Conservation (phyloP, 1,140 invertebrate species). For the Drosophila tsacasi region DNA sequence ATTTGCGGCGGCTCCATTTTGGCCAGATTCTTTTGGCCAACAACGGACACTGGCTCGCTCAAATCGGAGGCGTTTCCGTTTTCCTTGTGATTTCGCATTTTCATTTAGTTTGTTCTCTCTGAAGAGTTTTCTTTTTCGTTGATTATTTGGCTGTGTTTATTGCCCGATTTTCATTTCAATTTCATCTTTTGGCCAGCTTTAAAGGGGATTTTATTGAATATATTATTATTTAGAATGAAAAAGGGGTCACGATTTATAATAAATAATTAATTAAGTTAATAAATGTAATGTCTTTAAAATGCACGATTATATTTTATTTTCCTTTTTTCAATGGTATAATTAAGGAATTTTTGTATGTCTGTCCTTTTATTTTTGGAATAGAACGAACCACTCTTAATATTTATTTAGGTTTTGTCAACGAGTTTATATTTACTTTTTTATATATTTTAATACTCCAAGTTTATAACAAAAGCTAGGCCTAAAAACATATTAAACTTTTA, state of each 20-base stretch:
- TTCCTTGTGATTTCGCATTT: constrained; percentile 81
- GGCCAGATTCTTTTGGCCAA: constrained; percentile 28
- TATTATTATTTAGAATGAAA: neutral
- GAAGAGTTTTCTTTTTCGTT: constrained; percentile 16
- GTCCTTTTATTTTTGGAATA: neutral
- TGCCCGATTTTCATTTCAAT: constrained; percentile 44
- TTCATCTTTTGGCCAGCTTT: constrained; percentile 37
- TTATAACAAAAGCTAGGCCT: neutral
- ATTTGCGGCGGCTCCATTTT: constrained; percentile 29
- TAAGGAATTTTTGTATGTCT: no score
- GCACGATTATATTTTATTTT: neutral
- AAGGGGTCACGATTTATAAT: neutral
- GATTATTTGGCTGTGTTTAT: constrained; percentile 30
- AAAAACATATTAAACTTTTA: no score
- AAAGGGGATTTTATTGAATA: constrained; percentile 11
- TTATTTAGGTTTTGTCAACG: neutral
- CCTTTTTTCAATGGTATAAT: no score
- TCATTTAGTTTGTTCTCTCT: constrained; percentile 61
- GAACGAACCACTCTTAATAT: neutral
- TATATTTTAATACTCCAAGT: neutral
- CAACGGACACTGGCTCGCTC: constrained; percentile 16
- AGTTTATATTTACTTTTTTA: no score
- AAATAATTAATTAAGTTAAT: neutral
- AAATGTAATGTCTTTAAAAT: neutral
- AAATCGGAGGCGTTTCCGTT: constrained; percentile 66